Evolutionary conservation across 2,113 vertebrate genomes (phyloP), one percentile per base, ranked within the genome.

Genomic region (Alligator sinensis): DNA sequence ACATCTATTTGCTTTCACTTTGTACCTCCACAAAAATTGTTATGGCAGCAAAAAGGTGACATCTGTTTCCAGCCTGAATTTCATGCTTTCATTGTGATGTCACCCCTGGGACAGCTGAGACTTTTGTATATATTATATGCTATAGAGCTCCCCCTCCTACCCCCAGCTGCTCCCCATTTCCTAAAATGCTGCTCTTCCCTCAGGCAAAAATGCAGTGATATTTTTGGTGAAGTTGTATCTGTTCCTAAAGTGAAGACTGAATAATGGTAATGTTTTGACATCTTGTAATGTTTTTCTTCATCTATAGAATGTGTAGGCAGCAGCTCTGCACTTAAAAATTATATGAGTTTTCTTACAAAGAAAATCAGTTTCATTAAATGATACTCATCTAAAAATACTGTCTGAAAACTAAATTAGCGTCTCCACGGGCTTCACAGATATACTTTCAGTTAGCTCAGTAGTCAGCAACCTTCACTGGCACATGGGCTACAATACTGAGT

Each of bases 221-320:
- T 34, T 34, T 11, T 75, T 34, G 11, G 27, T 18, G 14, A 28
- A 47, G n/a, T 27, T n/a, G 83, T 76, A 92, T 95, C 81, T 93
- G 62, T 78, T 95, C 76, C 74, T 91, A 80, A 74, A 93, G 66
- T 2, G 79, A 55, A 91, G 75, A 47, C 47, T 47, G 47, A 92
- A 88, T 92, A 92, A 90, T 25, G 94, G 80, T 92, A 93, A 92
- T 96, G 47, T 93, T 95, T 95, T 96, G 91, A 93, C 93, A 95
- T 95, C 75, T 77, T 96, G 70, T 94, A 94, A 86, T 91, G 75
- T 89, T 91, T 95, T 95, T 95, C 88, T 96, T 96, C 94, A 62
- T 95, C 88, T 90, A 18, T 95, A 81, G 93, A 94, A 91, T 78
- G 84, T 93, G 0, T 0, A 96, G 74, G 82, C 77, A 93, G 88